phyloP scores from a whole-genome alignment of 2,113 vertebrate genomes.

The Phylloscopus whistleri region DNA sequence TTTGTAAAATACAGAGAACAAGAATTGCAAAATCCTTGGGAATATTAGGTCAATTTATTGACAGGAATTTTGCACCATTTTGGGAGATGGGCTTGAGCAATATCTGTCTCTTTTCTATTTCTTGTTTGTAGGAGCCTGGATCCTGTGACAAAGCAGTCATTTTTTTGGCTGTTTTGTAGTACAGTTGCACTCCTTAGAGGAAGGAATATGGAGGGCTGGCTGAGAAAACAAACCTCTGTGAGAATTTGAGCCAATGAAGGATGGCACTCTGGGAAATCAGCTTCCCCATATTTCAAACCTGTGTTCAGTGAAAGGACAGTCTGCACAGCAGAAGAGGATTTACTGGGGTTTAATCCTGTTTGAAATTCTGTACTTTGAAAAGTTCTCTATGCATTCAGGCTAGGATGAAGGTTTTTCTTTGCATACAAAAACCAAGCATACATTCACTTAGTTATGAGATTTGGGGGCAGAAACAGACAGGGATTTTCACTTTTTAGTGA shows the following conservation, averaged over 20 bases:
- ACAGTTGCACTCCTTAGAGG: not conserved
- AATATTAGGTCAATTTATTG: not conserved
- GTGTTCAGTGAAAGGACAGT: not conserved
- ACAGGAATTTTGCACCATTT: not conserved
- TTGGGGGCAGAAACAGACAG: not conserved
- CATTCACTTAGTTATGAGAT: not conserved
- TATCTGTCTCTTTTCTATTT: not conserved
- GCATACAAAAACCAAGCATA: not conserved
- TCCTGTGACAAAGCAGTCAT: not conserved
- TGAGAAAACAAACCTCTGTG: not conserved
- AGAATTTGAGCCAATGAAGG: not conserved
- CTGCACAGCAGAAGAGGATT: not conserved
- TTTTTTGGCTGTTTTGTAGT: not conserved
- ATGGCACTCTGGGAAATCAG: not conserved
- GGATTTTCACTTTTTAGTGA: not conserved
- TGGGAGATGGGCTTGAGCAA: not conserved
- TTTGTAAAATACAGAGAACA: not conserved
- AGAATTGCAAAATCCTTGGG: not conserved
- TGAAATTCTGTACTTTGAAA: not conserved
- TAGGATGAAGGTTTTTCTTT: not conserved
- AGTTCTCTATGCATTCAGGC: not conserved
- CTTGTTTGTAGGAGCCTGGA: not conserved
- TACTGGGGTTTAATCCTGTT: not conserved
- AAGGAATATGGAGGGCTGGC: not conserved
- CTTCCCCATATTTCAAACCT: not conserved